Base-by-base conservation (phyloP, 2,797 vertebrate species). In the Anabacerthia variegaticeps region DNA sequence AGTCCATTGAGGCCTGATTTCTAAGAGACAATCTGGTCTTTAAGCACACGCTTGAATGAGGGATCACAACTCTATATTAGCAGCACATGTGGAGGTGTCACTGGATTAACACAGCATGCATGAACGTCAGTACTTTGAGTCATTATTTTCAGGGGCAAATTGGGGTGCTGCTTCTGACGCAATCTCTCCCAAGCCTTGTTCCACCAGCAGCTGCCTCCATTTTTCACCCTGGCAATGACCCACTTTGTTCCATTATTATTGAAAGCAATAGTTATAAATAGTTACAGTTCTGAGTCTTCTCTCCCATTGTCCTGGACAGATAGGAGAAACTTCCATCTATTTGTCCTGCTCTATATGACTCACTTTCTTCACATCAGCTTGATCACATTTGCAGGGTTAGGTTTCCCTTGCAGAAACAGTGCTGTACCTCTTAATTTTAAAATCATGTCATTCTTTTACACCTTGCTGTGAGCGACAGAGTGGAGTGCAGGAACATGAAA, bases 201-300 rank as follows among this genome's bases (percentile, higher is more conserved):
- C 49, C 36, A 85, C 36, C 39, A 69, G 59, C 26, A 95, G 48
- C 72, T 83, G 52, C 23, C 44, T 83, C 67, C 0, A 0, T 75
- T 20, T 85, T 87, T 69, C 68, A 85, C 75, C 61, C 69, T 56
- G 39, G 55, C 73, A 88, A 59, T 90, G 83, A 97, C 88, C 74
- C 55, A 82, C 43, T 95, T 90, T 80, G 24, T 39, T 92, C 30
- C 81, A 48, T 81, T 78, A 55, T 52, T 79, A 43, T 52, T 39
- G 78, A 92, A 90, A 93, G 23, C 67, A 69, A 30, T 67, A 43
- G 13, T 76, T 90, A 73, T 30, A 65, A 94, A 90, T 67, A 44
- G 32, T 72, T 86, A 68, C 7, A 48, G 88, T 69, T 73, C 26
- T 61, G 52, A 46, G 14, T 56, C 68, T 87, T 88, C 21, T 87